Evolutionary conservation across 2,888 invertebrate genomes (phyloP).

Genomic region (Nasonia oneida): DNA sequence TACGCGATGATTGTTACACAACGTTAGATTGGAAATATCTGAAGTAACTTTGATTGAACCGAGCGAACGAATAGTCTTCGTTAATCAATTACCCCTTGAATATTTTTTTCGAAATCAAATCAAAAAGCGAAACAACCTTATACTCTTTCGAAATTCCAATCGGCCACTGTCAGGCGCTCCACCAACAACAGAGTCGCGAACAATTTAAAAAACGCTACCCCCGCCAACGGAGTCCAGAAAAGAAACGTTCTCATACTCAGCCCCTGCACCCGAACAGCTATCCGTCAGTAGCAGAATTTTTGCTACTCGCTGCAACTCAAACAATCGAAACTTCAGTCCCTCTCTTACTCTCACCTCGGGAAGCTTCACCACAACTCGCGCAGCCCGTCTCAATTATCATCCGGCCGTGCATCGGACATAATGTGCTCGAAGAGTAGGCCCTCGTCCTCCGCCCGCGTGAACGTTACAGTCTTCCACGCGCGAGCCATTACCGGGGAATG

Average conservation of each 20-base stretch:
- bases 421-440: constrained; percentile 40
- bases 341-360: not conserved
- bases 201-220: not conserved
- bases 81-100: not conserved
- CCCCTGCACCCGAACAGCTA: not conserved
- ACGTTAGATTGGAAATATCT: not conserved
- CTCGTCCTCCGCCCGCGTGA: constrained; percentile 27
- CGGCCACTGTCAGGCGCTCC: not conserved
- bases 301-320: constrained; percentile 26
- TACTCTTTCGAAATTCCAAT: no score
- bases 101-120: not conserved
- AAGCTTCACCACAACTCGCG: not conserved
- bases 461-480: constrained; percentile 30
- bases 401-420: not conserved
- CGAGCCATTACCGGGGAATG: constrained; percentile 58
- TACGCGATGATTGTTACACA: no score
- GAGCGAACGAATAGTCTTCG: not conserved
- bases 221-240: not conserved
- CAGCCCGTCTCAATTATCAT: constrained; percentile 45
- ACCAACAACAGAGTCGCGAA: constrained; percentile 6
- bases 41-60: no score
- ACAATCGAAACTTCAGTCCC: constrained; percentile 33
- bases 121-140: not conserved
- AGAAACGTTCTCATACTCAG: not conserved
- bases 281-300: not conserved